Percentiles rank a stretch among this genome's conserved stretches.
Conservation (phyloP, 2,113 vertebrate genomes). For the Corvus cornix region DNA sequence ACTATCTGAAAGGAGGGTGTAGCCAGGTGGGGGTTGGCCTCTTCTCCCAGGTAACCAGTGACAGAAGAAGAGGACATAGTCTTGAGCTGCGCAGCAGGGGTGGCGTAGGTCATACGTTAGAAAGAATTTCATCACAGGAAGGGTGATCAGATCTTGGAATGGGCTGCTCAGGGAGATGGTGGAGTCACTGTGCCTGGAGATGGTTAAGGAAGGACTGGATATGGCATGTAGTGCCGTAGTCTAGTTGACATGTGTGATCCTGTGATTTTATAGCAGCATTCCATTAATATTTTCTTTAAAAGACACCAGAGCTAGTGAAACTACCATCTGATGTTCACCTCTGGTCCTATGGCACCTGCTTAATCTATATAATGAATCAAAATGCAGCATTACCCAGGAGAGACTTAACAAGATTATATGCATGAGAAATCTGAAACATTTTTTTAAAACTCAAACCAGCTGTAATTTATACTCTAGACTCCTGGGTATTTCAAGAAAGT, state of each 20-base stretch:
- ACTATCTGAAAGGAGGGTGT: background rate
- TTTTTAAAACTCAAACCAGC: background rate
- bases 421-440: background rate
- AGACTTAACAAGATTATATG: background rate
- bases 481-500: background rate
- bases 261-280: background rate
- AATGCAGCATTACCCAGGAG: background rate
- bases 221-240: background rate
- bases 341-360: background rate
- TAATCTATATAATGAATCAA: background rate
- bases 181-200: background rate
- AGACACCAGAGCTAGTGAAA: background rate
- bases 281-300: background rate
- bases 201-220: background rate
- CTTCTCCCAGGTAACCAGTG: background rate
- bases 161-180: background rate
- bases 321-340: background rate
- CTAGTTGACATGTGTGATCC: background rate
- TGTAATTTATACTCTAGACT: background rate
- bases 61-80: background rate
- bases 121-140: background rate
- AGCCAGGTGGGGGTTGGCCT: background rate
- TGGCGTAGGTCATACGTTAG: background rate
- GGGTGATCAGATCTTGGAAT: background rate
- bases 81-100: background rate